phyloP scores from a whole-genome alignment of 2,113 vertebrate species.

The Cochlearius cochlearius region DNA sequence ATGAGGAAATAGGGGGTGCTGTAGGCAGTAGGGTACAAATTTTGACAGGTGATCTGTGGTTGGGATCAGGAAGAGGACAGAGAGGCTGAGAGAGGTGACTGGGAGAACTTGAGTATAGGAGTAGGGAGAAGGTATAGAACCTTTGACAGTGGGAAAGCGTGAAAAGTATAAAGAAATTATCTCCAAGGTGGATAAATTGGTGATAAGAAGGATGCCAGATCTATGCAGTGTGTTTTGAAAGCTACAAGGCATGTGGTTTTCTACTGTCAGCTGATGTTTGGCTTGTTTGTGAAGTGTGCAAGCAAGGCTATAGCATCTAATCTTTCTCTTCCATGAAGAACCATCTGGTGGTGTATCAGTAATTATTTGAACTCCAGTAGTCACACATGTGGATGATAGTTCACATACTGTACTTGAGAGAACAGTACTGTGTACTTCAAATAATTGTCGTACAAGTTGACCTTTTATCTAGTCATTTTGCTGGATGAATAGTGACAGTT shows the following conservation, averaged over 20 bases:
- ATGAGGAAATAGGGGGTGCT: background rate
- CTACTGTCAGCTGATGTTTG: background rate
- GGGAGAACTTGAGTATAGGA: background rate
- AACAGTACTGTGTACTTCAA: background rate
- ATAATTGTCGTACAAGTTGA: background rate
- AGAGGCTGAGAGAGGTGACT: background rate
- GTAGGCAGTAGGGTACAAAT: background rate
- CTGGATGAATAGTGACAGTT: background rate
- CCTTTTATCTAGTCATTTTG: background rate
- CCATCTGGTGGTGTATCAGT: background rate
- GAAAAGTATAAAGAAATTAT: background rate
- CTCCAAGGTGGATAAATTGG: background rate
- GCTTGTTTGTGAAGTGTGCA: background rate
- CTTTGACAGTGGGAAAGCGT: background rate
- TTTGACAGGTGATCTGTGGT: background rate
- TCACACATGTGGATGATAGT: rapidly evolving
- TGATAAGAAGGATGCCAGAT: background rate
- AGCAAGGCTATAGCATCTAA: background rate
- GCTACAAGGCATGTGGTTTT: background rate
- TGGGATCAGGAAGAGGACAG: background rate
- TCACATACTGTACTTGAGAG: background rate
- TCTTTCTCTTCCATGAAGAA: background rate
- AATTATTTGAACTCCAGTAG: background rate
- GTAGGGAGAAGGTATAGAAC: background rate
- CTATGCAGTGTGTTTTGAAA: background rate